phyloP scores from a whole-genome alignment of 2,113 vertebrate genomes.

The Scophthalmus maximus region DNA sequence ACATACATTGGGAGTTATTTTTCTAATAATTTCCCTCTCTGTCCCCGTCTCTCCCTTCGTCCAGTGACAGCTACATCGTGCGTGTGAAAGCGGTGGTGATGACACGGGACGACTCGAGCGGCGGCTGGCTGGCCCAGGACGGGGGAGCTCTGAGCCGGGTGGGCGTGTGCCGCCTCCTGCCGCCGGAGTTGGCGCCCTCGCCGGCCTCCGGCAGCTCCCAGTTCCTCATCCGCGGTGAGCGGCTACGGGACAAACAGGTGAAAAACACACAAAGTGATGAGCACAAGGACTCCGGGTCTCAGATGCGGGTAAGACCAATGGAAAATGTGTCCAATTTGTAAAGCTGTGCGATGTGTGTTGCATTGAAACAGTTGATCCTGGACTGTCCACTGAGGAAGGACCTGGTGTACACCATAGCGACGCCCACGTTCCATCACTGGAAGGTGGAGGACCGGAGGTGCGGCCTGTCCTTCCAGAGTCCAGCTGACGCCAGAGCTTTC shows the following conservation, averaged over 20 bases:
- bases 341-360: constrained; percentile 12
- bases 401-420: constrained; percentile 97
- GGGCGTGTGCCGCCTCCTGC: constrained; percentile 95
- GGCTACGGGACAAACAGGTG: constrained; percentile 98
- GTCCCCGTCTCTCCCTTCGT: constrained; percentile 54
- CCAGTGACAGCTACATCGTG: constrained; percentile 99
- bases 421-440: constrained; percentile 99
- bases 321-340: background rate
- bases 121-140: constrained; percentile 98
- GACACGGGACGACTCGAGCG: constrained; percentile 99
- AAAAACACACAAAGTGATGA: background rate
- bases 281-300: background rate
- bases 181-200: constrained; percentile 83
- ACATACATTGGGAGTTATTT: background rate
- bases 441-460: constrained; percentile 96
- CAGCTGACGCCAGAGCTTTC: constrained; percentile 96
- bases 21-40: background rate
- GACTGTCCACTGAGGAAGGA: constrained; percentile 97
- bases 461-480: constrained; percentile 97
- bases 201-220: constrained; percentile 80
- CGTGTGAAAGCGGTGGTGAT: constrained; percentile 99
- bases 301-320: too few species aligned
- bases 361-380: constrained; percentile 91
- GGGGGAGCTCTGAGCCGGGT: constrained; percentile 96
- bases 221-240: constrained; percentile 98